Evolutionary conservation across 2,797 vertebrate species (phyloP).

Genomic region (Gymnoscopelus microlampas): DNA sequence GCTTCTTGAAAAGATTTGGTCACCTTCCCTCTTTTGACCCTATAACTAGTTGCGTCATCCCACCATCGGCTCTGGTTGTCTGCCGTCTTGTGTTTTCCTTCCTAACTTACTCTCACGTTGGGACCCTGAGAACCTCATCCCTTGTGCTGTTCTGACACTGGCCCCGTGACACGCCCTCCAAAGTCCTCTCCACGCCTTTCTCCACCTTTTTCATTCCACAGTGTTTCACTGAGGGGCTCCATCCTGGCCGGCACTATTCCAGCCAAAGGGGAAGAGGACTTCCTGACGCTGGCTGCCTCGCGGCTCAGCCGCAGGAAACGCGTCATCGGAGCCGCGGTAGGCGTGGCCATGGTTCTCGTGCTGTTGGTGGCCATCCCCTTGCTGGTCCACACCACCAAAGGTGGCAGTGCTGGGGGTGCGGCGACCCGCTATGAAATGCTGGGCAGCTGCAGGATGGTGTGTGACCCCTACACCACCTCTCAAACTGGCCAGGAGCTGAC

Average conservation of each 20-base stretch:
- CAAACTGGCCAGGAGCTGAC: constrained; percentile 75
- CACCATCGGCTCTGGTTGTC: constrained; percentile 29
- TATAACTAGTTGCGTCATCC: constrained; percentile 16
- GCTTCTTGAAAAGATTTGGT: constrained; percentile 16
- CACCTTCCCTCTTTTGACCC: constrained; percentile 26
- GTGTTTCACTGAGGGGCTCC: constrained; percentile 65
- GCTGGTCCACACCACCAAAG: constrained; percentile 87
- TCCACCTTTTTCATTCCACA: constrained; percentile 55
- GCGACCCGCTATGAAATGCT: constrained; percentile 87
- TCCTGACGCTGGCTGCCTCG: constrained; percentile 88
- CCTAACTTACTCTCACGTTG: constrained; percentile 17
- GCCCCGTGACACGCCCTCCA: constrained; percentile 26
- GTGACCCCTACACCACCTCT: constrained; percentile 84
- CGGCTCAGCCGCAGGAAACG: constrained; percentile 87
- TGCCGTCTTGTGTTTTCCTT: constrained; percentile 43
- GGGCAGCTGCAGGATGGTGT: constrained; percentile 90
- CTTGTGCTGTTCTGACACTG: not conserved
- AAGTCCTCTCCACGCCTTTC: constrained; percentile 19
- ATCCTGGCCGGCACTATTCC: constrained; percentile 84
- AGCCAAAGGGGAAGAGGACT: constrained; percentile 87
- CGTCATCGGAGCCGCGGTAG: constrained; percentile 86
- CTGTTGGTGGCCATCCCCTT: constrained; percentile 88
- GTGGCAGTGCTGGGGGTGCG: constrained; percentile 70
- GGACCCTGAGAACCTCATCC: not conserved
- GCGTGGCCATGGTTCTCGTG: constrained; percentile 89